These are phyloP conservation scores for Lemur catta DNA, from an alignment of 2,797 vertebrate species.

Conservation along the genomic window DNA sequence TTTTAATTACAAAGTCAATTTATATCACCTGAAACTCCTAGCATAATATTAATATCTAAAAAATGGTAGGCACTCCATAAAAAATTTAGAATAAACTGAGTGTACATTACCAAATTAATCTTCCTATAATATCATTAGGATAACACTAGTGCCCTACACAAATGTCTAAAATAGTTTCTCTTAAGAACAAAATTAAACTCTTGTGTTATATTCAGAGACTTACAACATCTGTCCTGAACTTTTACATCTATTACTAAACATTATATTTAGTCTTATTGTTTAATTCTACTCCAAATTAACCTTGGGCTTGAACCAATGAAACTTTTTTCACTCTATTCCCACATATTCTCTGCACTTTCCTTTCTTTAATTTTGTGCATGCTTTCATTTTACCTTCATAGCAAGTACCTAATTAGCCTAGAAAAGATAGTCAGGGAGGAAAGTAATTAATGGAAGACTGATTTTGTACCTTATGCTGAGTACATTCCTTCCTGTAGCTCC, in stretches of 20 bases:
- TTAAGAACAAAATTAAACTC: slow-evolving; percentile 36
- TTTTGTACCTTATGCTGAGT: background rate
- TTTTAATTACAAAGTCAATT: background rate
- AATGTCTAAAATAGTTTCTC: background rate
- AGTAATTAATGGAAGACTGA: background rate
- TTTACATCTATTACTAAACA: background rate
- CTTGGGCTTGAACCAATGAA: background rate
- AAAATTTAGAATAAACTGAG: background rate
- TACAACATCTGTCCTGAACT: slow-evolving; percentile 13
- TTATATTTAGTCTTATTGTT: background rate
- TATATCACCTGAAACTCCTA: background rate
- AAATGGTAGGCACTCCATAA: background rate
- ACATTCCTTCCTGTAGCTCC: background rate
- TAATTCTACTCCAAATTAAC: background rate
- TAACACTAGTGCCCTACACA: background rate
- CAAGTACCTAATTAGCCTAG: background rate
- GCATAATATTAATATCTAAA: background rate
- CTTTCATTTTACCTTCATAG: background rate
- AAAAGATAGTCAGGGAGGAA: background rate
- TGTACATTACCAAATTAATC: background rate
- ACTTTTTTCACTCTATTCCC: background rate
- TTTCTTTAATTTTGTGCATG: background rate
- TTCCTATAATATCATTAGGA: background rate
- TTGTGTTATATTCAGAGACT: background rate
- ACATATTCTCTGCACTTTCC: background rate